A percentile compares a stretch with the other conserved stretches of the same genome.
These are phyloP conservation scores for Nomia melanderi DNA, from an alignment of 1,140 invertebrate species.

Conservation along the genomic window DNA sequence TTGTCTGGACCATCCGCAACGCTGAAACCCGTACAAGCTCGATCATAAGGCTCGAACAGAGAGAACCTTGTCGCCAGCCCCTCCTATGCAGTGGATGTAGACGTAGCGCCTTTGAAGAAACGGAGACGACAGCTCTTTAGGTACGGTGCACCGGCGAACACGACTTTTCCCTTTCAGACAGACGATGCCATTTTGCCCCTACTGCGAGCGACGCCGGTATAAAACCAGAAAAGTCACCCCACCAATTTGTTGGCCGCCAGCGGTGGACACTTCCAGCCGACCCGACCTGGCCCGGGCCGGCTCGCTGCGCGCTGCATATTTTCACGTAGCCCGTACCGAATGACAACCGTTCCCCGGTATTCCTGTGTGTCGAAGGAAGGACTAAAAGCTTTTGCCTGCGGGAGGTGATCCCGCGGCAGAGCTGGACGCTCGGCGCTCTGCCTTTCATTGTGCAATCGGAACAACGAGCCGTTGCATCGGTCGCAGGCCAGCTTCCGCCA, in stretches of 20 bases:
- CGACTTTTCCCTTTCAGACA: slow-evolving; percentile 61
- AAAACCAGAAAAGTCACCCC: slow-evolving; percentile 48
- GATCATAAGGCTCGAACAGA: background rate
- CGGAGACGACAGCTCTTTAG: slow-evolving; percentile 65
- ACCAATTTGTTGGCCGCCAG: slow-evolving; percentile 68
- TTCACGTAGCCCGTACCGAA: slow-evolving; percentile 35
- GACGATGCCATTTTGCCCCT: slow-evolving; percentile 46
- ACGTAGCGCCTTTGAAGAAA: slow-evolving; percentile 49
- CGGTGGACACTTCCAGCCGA: slow-evolving; percentile 47
- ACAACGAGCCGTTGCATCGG: slow-evolving; percentile 24
- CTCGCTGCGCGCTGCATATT: slow-evolving; percentile 33
- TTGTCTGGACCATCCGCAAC: too few relatives aligned
- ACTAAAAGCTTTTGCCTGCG: slow-evolving; percentile 71
- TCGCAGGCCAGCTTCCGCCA: background rate
- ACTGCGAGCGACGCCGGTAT: slow-evolving; percentile 49
- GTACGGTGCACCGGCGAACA: slow-evolving; percentile 52
- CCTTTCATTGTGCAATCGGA: slow-evolving; percentile 64
- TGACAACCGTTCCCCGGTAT: slow-evolving; percentile 54
- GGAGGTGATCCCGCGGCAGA: slow-evolving; percentile 53
- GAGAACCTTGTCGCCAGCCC: background rate
- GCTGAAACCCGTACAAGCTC: too few relatives aligned
- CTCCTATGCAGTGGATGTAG: slow-evolving; percentile 40
- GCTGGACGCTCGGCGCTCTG: slow-evolving; percentile 52
- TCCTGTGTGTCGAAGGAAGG: slow-evolving; percentile 45
- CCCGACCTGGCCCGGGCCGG: background rate